phyloP scores from a whole-genome alignment of 2,113 vertebrate species.

The Tricholaema leucomelas region DNA sequence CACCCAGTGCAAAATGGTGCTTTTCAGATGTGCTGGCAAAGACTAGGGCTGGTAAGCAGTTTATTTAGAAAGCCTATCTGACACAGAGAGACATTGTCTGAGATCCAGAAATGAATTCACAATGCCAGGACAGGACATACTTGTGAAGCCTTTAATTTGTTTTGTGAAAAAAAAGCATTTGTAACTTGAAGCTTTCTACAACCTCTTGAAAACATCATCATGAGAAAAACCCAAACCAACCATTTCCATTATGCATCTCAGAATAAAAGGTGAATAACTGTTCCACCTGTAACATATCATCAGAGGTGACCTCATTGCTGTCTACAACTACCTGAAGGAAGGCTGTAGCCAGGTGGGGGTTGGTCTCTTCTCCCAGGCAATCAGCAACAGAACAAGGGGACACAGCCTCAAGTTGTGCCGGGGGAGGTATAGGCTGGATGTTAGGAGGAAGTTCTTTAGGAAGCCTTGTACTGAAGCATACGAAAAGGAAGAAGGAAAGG shows the following conservation, averaged over 20 bases:
- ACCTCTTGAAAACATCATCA: neutral
- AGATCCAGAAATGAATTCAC: neutral
- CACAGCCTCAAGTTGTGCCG: no score
- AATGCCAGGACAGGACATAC: neutral
- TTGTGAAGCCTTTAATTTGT: neutral
- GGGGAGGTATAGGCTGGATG: no score
- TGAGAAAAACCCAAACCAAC: neutral
- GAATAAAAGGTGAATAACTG: slow-evolving; percentile 17
- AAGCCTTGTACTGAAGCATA: neutral
- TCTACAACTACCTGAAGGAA: no score
- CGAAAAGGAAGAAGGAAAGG: neutral
- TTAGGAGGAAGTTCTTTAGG: no score
- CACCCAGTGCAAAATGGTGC: neutral
- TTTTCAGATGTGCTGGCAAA: neutral
- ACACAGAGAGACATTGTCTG: neutral
- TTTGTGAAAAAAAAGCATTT: neutral
- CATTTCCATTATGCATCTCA: neutral
- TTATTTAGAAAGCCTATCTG: neutral
- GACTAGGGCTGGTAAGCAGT: neutral
- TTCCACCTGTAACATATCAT: neutral
- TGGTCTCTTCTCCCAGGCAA: no score
- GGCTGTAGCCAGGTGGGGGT: no score
- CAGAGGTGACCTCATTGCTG: no score
- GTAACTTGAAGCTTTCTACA: neutral
- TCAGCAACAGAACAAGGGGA: no score